phyloP scores from a whole-genome alignment of 2,113 vertebrate genomes.

The Suncus etruscus region DNA sequence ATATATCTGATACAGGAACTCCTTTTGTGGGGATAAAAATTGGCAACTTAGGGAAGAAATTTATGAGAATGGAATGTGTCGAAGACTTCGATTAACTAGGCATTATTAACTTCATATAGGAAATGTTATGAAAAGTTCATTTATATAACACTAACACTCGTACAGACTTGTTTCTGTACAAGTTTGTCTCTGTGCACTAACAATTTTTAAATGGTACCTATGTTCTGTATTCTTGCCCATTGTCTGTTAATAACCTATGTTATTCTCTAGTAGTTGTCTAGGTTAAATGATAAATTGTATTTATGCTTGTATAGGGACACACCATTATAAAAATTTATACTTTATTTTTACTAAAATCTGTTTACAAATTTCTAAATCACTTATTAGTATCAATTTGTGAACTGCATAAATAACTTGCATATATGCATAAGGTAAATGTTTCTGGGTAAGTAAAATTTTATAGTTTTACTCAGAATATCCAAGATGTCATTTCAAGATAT shows the following conservation, averaged over 20 bases:
- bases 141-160: background rate
- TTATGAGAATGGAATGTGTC: conserved; percentile 38
- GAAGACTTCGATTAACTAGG: conserved; percentile 13
- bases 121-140: background rate
- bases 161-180: background rate
- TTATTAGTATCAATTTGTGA: no score
- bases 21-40: background rate
- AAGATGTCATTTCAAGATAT: no score
- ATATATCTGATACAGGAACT: background rate
- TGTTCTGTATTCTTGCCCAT: background rate
- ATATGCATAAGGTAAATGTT: no score
- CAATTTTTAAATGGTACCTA: background rate
- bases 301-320: no score
- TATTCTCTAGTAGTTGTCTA: background rate
- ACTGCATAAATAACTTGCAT: no score
- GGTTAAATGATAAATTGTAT: background rate
- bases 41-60: background rate
- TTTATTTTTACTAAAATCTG: no score
- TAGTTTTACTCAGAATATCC: no score
- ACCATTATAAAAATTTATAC: no score
- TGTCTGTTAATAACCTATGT: background rate
- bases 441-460: no score
- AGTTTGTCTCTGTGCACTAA: background rate
- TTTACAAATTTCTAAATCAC: no score
- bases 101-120: background rate